Evolutionary conservation across 2,797 vertebrate species (phyloP).

Genomic region (Myotis vivesi): DNA sequence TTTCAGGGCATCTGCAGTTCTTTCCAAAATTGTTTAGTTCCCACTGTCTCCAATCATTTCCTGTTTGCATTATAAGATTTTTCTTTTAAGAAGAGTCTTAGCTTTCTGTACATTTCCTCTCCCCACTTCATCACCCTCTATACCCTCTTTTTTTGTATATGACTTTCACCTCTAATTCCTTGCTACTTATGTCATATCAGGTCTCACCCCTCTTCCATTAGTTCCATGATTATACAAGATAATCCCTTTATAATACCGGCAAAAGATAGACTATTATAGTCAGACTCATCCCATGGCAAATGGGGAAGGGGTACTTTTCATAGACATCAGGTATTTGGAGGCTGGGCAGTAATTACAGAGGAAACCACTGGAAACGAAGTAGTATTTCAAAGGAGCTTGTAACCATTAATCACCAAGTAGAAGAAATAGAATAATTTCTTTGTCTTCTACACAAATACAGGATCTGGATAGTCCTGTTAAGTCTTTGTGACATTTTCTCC

Average conservation of each 20-base stretch:
- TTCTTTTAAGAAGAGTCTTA: conserved; percentile 14
- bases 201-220: not conserved
- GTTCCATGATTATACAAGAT: not conserved
- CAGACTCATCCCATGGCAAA: not conserved
- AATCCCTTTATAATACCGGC: not conserved
- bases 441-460: not conserved
- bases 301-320: not conserved
- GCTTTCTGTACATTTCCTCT: not conserved
- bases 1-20: not conserved
- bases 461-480: not conserved
- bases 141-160: not conserved
- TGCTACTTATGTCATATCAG: not conserved
- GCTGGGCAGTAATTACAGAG: not conserved
- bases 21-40: not conserved
- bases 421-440: not conserved
- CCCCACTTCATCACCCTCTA: not conserved
- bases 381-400: not conserved
- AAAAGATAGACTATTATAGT: not conserved
- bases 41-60: not conserved
- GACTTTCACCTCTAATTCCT: not conserved
- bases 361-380: not conserved
- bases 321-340: not conserved
- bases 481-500: not conserved
- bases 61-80: not conserved
- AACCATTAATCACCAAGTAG: not conserved